A percentile compares a stretch with the other conserved stretches of the same genome.
Conservation (phyloP, 2,797 vertebrate genomes). For the Clangula hyemalis region DNA sequence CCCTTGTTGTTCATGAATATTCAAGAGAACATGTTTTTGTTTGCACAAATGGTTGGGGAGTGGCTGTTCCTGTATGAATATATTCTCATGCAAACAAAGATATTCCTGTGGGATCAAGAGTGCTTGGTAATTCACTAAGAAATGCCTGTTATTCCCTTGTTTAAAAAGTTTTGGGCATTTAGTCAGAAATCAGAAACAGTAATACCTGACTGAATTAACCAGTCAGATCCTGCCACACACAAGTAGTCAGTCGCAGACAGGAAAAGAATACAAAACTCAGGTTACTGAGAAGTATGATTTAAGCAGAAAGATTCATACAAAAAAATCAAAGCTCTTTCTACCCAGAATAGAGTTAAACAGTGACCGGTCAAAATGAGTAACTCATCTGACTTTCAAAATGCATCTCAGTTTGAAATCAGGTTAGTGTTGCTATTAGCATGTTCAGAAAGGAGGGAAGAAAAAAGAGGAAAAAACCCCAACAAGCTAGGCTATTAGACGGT, state of each 20-base stretch:
- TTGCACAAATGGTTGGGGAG: conserved; percentile 56
- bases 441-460: neutral
- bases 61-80: conserved; percentile 25
- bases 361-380: neutral
- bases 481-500: neutral
- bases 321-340: neutral
- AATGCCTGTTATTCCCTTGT: neutral
- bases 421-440: neutral
- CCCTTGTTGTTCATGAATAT: conserved; percentile 63
- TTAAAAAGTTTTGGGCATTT: conserved; percentile 11
- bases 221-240: neutral
- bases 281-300: neutral
- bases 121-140: neutral
- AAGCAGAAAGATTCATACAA: neutral
- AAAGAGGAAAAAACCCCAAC: too few relatives aligned
- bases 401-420: neutral
- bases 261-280: neutral
- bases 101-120: conserved; percentile 15
- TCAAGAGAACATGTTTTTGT: conserved; percentile 50
- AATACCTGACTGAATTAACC: neutral
- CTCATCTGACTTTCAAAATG: neutral
- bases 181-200: neutral
- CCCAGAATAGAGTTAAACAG: neutral
- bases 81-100: conserved; percentile 30
- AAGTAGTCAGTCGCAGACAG: neutral